A percentile compares a stretch with the other conserved stretches of the same genome.
phyloP scores from a whole-genome alignment of 2,888 invertebrate genomes.

The Epistrophella euchroma region DNA sequence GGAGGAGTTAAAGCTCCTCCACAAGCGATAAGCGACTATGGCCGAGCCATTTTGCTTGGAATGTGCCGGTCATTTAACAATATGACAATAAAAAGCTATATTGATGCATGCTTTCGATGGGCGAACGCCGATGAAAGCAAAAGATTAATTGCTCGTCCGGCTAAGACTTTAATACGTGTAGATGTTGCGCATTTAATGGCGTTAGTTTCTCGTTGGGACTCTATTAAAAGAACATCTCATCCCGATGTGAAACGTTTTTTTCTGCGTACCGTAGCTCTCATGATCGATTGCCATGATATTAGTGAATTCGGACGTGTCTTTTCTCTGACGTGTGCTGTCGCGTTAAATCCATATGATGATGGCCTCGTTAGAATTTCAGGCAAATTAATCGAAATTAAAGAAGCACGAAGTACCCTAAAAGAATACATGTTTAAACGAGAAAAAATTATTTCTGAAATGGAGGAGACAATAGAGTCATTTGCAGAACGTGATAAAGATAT shows the following conservation, averaged over 20 bases:
- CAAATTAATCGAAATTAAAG: no score
- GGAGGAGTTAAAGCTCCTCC: not conserved
- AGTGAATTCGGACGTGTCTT: no score
- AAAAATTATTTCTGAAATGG: no score
- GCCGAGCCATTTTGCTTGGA: not conserved
- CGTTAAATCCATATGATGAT: no score
- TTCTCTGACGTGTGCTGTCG: not conserved
- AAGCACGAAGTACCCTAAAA: no score
- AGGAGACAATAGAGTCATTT: no score
- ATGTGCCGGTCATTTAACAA: not conserved
- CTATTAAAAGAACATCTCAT: not conserved
- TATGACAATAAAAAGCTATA: not conserved
- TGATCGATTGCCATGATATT: no score
- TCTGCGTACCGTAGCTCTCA: not conserved
- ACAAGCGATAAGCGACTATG: not conserved
- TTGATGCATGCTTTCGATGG: not conserved
- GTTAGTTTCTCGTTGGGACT: not conserved
- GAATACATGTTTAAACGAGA: no score
- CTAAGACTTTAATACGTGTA: not conserved
- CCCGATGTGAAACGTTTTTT: not conserved
- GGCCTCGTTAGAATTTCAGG: no score
- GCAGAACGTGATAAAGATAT: no score
- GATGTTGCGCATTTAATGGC: conserved; percentile 2
- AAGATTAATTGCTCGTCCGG: no score
- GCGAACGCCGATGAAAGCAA: not conserved